These are phyloP conservation scores for Nymphicus hollandicus DNA, from an alignment of 2,113 vertebrate species.

Conservation along the genomic window DNA sequence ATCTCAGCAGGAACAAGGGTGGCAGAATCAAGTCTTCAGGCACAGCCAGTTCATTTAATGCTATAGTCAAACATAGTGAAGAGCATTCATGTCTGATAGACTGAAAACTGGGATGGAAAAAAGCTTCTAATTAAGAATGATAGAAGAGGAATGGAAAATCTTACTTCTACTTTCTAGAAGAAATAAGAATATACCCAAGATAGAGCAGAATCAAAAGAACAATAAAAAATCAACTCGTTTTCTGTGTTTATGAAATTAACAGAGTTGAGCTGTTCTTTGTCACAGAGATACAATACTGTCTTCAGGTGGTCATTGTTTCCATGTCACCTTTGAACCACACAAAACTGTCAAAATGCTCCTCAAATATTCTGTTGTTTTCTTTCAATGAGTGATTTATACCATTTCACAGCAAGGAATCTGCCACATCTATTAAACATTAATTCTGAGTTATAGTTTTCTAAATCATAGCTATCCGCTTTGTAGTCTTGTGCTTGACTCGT, in stretches of 20 bases:
- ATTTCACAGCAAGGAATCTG: constrained; percentile 42
- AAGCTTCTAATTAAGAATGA: constrained; percentile 39
- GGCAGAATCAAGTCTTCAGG: constrained; percentile 13
- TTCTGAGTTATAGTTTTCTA: constrained; percentile 41
- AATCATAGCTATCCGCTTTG: constrained; percentile 25
- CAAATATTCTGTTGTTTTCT: constrained; percentile 43
- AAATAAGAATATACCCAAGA: constrained; percentile 36
- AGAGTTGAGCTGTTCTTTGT: constrained; percentile 15
- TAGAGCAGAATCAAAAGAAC: neutral
- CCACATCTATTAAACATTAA: constrained; percentile 60
- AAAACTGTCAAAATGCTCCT: neutral
- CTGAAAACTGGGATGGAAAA: constrained; percentile 22
- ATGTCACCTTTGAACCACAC: constrained; percentile 35
- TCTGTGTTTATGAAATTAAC: neutral
- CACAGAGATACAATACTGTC: constrained; percentile 4
- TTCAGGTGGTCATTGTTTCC: constrained; percentile 44
- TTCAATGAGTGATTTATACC: constrained; percentile 49
- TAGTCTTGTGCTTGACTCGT: constrained; percentile 23
- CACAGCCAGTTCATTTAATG: neutral
- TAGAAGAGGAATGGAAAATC: constrained; percentile 32
- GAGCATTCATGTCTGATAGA: neutral
- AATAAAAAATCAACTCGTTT: neutral
- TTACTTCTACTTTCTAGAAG: constrained; percentile 27
- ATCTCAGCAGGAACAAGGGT: neutral
- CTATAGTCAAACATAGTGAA: neutral